phyloP scores from a whole-genome alignment of 2,888 invertebrate genomes.

The Hyles lineata region DNA sequence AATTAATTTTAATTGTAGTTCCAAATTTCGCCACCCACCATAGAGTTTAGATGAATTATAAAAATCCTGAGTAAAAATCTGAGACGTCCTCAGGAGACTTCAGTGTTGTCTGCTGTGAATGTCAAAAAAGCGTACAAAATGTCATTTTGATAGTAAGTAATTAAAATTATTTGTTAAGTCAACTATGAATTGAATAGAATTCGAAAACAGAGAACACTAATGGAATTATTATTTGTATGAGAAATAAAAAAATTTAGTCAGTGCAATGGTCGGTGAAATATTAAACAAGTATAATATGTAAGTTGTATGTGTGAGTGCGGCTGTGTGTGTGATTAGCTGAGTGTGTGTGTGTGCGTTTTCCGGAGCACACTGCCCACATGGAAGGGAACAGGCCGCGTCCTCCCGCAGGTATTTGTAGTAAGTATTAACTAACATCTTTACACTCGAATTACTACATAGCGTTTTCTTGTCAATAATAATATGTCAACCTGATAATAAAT shows the following conservation, averaged over 20 bases:
- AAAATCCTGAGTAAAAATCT: no score
- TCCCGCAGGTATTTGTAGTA: background rate
- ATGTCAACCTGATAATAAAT: background rate
- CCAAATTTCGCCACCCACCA: no score
- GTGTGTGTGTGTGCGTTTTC: background rate
- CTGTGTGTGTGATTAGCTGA: background rate
- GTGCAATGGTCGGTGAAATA: background rate
- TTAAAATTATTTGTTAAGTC: background rate
- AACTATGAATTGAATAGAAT: background rate
- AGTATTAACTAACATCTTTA: background rate
- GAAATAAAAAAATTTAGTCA: no score
- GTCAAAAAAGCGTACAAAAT: no score
- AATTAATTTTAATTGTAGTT: no score
- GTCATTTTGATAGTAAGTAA: background rate
- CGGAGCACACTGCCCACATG: conserved; percentile 22
- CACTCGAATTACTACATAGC: no score
- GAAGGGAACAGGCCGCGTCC: conserved; percentile 22
- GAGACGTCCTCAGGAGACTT: no score
- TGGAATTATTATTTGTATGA: background rate
- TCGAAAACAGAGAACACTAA: background rate
- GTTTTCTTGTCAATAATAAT: no score
- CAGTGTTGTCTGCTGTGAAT: no score
- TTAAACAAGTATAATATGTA: no score
- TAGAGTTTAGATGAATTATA: no score
- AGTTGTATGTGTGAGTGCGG: background rate